These are phyloP conservation scores for Bovichtus variegatus DNA, from an alignment of 2,797 vertebrate genomes.

Conservation along the genomic window DNA sequence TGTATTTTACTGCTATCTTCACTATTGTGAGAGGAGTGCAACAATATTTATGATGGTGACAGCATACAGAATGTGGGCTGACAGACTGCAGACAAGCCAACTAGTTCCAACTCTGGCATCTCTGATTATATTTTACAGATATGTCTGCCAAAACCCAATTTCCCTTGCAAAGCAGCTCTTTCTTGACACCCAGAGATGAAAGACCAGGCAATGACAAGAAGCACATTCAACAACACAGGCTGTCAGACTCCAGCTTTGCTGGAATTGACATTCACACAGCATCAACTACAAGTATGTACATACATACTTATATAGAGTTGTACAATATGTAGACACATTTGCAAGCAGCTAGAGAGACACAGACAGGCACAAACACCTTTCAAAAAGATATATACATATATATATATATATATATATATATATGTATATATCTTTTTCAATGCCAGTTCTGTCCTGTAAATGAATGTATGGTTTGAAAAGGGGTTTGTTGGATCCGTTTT, in stretches of 20 bases:
- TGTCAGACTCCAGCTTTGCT: slow-evolving; percentile 71
- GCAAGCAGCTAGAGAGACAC: slow-evolving; percentile 18
- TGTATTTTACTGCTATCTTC: slow-evolving; percentile 48
- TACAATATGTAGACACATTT: slow-evolving; percentile 39
- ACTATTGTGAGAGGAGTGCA: slow-evolving; percentile 49
- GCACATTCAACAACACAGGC: slow-evolving; percentile 73
- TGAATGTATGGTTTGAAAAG: slow-evolving; percentile 21
- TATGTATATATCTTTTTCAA: too few species aligned
- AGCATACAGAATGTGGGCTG: slow-evolving; percentile 69
- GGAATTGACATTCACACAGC: slow-evolving; percentile 73
- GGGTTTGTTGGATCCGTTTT: slow-evolving; percentile 7
- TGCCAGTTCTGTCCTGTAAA: slow-evolving; percentile 23
- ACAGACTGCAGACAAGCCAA: slow-evolving; percentile 74
- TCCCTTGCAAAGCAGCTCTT: slow-evolving; percentile 83
- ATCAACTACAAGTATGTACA: slow-evolving; percentile 56
- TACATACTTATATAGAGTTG: slow-evolving; percentile 32
- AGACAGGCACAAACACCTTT: slow-evolving; percentile 1
- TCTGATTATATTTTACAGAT: slow-evolving; percentile 84
- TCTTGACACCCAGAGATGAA: slow-evolving; percentile 79
- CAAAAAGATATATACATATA: too few species aligned
- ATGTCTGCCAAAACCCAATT: slow-evolving; percentile 81
- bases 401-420: too few species aligned
- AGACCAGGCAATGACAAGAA: slow-evolving; percentile 76
- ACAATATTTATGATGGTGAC: slow-evolving; percentile 78
- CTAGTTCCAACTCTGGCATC: slow-evolving; percentile 68